Base-by-base conservation (phyloP, 2,113 vertebrate genomes). In the Platichthys flesus region DNA sequence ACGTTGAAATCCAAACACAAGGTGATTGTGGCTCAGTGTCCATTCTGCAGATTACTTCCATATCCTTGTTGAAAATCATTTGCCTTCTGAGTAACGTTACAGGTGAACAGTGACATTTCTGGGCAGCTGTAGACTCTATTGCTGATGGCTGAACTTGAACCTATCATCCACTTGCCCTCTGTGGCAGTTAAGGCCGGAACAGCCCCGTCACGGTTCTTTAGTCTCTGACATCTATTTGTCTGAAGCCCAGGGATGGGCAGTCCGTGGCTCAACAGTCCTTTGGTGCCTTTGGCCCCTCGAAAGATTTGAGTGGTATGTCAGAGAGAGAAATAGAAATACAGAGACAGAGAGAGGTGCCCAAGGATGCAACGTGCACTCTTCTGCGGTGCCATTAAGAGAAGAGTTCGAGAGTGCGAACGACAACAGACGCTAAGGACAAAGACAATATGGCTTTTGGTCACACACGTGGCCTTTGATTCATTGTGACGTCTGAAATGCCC, bases 371-470 rank as follows among this genome's bases (percentile, higher is more conserved):
- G 85, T 83, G 83, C 90, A 84, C 76, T 87, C 51, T 49, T 79
- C 78, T 69, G 65, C 68, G 82, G 81, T 71, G 80, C 68, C 64
- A 42, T 72, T 56, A 64, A 58, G 37, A 78, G 68, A 71, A 49
- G 37, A 76, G 69, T 58, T 67, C 15, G 55, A 83, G 55, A 83
- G 58, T 35, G 52, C 59, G 49, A 62, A 78, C 70, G 24, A 81
- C 71, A 71, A 79, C 76, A 85, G 5, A 15, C 56, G 54, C 77
- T 49, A 69, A 67, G 47, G 60, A 76, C 62, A 83, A 74, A 37
- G 65, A 84, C 67, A 82, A 69, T 91, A 92, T 90, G 90, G 90
- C 91, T 90, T 90, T 81, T 74, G 83, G 78, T 85, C 67, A 71
- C 79, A 65, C 23, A 54, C 3, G 76, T 68, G 83, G 84, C 86